Evolutionary conservation across 2,797 vertebrate genomes (phyloP), one percentile per base, ranked within the genome.

Genomic region (Scyliorhinus canicula): DNA sequence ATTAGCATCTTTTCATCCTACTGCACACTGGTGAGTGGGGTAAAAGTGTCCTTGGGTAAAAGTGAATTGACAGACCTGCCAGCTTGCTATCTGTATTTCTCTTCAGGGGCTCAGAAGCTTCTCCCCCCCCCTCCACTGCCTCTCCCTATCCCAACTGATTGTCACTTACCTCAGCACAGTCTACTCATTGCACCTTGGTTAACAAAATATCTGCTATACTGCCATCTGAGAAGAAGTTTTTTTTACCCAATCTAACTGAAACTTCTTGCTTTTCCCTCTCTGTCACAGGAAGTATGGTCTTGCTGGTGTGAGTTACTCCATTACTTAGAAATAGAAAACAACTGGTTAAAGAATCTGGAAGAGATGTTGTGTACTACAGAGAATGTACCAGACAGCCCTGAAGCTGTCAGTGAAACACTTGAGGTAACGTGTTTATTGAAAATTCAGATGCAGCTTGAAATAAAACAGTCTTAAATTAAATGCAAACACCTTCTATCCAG

Each of bases 241-340:
- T 65, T 28, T 28, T 19, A 24, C 44, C 12, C 12, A 67, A 74
- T 74, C 26, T 74, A 52, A 74, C 26, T 12, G 21, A 52, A 35
- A 44, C 67, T 74, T 26, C 35, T 19, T 60, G 52, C 16, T 94
- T 94, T 52, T 7, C 7, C 47, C 67, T 31, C 67, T 55, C 40
- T 74, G 31, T 95, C 91, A 8, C 95, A 99, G 99, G 99, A 99
- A 97, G 99, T 99, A 9, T 99, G 99, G 99, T 99, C 99, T 14
- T 99, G 99, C 95, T 99, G 99, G 99, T 98, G 99, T 95, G 99
- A 99, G 96, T 96, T 99, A 94, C 98, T 99, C 88, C 98, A 99
- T 95, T 99, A 99, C 96, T 96, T 99, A 96, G 98, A 99, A 91
- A 96, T 98, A 96, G 99, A 99, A 97, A 98, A 98, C 82, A 95